Base-by-base conservation (phyloP, 2,797 vertebrate genomes). In the Cyprinodon diabolis region DNA sequence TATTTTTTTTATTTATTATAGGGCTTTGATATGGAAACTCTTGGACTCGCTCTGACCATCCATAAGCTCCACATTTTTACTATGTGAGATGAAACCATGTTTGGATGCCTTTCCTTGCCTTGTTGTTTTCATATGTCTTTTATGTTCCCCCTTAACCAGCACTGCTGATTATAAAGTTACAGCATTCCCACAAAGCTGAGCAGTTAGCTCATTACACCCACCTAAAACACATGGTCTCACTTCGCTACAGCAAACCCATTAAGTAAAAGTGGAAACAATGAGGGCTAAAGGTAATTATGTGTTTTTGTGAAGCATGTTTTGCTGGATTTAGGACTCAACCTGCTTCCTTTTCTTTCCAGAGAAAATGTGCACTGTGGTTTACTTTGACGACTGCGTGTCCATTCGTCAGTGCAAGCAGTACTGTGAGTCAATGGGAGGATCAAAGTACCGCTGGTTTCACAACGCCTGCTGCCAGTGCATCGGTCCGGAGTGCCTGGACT, bases 361-460 rank as follows among this genome's bases (percentile, higher is more conserved):
- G 70, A 96, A 96, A 93, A 96, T 97, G 96, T 99, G 98, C 90
- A 99, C 97, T 0, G 98, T 99, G 94, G 98, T 98, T 76, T 99
- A 99, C 90, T 98, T 99, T 76, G 97, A 99, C 56, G 98, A 99
- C 94, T 99, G 98, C 86, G 96, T 99, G 94, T 99, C 98, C 63
- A 98, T 99, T 89, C 96, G 97, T 84, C 98, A 99, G 91, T 99
- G 98, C 91, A 99, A 99, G 91, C 95, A 95, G 81, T 99, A 98
- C 90, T 99, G 98, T 0, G 97, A 98, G 93, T 98, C 98, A 69
- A 99, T 99, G 98, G 98, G 98, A 56, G 97, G 98, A 11, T 99
- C 98, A 74, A 99, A 99, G 80, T 99, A 99, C 87, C 96, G 97
- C 76, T 99, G 98, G 98, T 99, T 99, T 85, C 98, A 99, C 93